Percentiles rank a stretch among this genome's conserved stretches.
Evolutionary conservation across 2,888 invertebrate species (phyloP).

Genomic region (Metellina segmentata): DNA sequence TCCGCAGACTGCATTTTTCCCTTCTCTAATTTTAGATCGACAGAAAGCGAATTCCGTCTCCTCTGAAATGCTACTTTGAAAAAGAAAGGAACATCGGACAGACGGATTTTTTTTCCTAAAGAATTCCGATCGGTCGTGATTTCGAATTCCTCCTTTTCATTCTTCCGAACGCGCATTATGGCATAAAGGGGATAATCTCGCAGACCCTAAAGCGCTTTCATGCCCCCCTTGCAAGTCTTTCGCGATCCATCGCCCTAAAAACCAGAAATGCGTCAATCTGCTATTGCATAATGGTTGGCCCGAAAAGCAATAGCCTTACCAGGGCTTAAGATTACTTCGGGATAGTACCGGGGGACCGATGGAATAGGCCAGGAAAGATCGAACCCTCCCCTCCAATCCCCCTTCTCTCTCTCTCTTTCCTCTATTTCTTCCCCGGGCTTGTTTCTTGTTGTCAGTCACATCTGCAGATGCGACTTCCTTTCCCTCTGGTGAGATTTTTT

Average conservation of each 20-base stretch:
- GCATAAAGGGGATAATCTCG: conserved; percentile 27
- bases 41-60: neutral
- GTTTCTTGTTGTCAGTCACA: conserved; percentile 68
- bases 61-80: neutral
- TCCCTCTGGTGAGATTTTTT: conserved; percentile 47
- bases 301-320: conserved; percentile 52
- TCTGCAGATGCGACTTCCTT: conserved; percentile 67
- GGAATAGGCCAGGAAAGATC: neutral
- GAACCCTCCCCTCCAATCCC: neutral
- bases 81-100: neutral
- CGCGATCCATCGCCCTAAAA: conserved; percentile 10
- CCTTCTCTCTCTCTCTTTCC: conserved; percentile 7
- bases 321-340: conserved; percentile 39
- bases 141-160: conserved; percentile 1
- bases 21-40: too few species aligned
- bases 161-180: neutral
- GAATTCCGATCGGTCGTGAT: neutral
- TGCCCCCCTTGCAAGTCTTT: neutral
- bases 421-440: neutral
- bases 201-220: conserved; percentile 16
- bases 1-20: too few species aligned
- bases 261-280: conserved; percentile 23
- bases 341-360: neutral
- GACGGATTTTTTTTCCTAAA: neutral
- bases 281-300: conserved; percentile 47